Evolutionary conservation across 2,888 invertebrate genomes (phyloP).

Genomic region (Boloria selene): DNA sequence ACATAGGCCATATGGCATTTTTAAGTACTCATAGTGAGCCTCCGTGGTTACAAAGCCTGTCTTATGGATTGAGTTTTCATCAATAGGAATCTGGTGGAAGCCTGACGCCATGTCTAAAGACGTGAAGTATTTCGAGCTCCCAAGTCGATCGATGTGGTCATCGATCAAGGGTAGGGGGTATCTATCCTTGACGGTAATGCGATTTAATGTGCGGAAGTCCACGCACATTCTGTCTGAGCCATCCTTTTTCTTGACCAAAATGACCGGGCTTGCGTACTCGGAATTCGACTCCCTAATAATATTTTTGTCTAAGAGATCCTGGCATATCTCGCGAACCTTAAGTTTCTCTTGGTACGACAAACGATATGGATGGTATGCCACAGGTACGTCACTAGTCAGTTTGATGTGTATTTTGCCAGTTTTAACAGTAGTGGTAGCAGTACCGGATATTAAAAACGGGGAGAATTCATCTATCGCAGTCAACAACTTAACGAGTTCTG

Average conservation of each 20-base stretch:
- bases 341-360: conserved; percentile 41
- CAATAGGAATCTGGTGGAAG: conserved; percentile 29
- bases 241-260: conserved; percentile 36
- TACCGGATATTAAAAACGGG: conserved; percentile 40
- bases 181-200: conserved; percentile 31
- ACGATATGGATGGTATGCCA: conserved; percentile 42
- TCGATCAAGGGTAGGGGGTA: conserved; percentile 38
- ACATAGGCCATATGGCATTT: conserved; percentile 29
- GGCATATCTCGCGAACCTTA: conserved; percentile 39
- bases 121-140: conserved; percentile 34
- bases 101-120: conserved; percentile 28
- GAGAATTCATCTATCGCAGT: conserved; percentile 36
- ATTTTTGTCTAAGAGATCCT: conserved; percentile 40
- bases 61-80: conserved; percentile 23
- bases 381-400: conserved; percentile 37
- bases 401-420: conserved; percentile 44
- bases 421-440: conserved; percentile 42
- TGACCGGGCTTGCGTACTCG: conserved; percentile 39
- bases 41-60: conserved; percentile 30
- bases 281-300: conserved; percentile 41
- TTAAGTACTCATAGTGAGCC: conserved; percentile 29
- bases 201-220: conserved; percentile 37
- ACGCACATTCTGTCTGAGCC: conserved; percentile 40
- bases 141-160: conserved; percentile 27
- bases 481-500: conserved; percentile 10